A percentile compares a stretch with the other conserved stretches of the same genome.
Conservation (phyloP, 2,888 invertebrate genomes). For the Resseliella maxima region DNA sequence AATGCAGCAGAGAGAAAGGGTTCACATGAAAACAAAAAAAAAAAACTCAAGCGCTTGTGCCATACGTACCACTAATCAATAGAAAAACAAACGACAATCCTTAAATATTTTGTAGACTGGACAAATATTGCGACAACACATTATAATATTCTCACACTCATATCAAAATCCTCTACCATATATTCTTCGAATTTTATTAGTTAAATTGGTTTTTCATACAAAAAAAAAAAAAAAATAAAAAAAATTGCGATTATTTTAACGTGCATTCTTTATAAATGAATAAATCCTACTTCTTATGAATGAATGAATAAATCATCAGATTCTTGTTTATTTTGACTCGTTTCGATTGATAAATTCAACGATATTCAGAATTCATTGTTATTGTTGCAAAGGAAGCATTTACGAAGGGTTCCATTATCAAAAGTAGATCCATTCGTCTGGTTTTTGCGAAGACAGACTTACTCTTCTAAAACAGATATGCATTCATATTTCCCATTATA, state of each 20-base stretch:
- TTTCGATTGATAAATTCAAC: not conserved
- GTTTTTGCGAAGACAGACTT: no score
- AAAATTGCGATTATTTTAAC: not conserved
- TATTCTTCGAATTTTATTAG: not conserved
- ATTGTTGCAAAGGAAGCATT: not conserved
- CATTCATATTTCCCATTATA: no score
- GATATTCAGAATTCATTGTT: not conserved
- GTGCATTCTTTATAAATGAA: not conserved
- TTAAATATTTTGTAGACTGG: not conserved
- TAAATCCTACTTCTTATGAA: not conserved
- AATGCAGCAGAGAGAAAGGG: slow-evolving; percentile 11
- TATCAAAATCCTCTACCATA: slow-evolving; percentile 18
- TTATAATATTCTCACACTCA: slow-evolving; percentile 17
- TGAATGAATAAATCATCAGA: slow-evolving; percentile 12
- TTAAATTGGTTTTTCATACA: not conserved
- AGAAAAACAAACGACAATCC: not conserved
- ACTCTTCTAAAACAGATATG: no score
- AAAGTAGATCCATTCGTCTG: no score
- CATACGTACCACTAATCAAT: not conserved
- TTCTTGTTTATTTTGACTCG: not conserved
- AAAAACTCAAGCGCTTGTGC: not conserved
- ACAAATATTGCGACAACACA: slow-evolving; percentile 37
- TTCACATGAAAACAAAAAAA: not conserved
- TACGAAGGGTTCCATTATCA: no score
- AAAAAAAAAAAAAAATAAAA: not conserved